These are phyloP conservation scores for Tetanocera ferruginea DNA, from an alignment of 2,888 invertebrate genomes.

Conservation along the genomic window DNA sequence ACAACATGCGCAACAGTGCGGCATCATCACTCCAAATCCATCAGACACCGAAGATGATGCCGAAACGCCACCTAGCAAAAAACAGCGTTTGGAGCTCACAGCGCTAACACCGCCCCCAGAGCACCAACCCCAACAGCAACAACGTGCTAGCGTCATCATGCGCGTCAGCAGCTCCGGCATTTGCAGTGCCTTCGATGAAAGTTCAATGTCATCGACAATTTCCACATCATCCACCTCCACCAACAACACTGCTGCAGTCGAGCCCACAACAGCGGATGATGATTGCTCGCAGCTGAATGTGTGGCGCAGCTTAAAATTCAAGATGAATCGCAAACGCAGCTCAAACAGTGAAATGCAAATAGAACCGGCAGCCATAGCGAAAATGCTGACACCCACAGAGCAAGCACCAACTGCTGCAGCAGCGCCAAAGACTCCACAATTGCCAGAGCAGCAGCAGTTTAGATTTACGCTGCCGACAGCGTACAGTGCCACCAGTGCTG, in stretches of 20 bases:
- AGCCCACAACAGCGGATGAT: constrained; percentile 51
- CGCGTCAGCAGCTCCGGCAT: constrained; percentile 86
- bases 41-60: constrained; percentile 85
- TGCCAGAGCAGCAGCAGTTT: neutral
- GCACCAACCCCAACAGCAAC: constrained; percentile 52
- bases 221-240: constrained; percentile 48
- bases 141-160: constrained; percentile 86
- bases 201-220: constrained; percentile 51
- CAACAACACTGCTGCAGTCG: constrained; percentile 21
- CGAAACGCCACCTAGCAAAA: constrained; percentile 72
- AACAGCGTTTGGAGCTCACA: constrained; percentile 61
- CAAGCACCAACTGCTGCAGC: neutral
- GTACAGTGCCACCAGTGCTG: constrained; percentile 12
- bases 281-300: constrained; percentile 64
- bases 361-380: constrained; percentile 39
- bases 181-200: constrained; percentile 69
- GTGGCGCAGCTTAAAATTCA: constrained; percentile 68
- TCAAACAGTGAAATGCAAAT: constrained; percentile 43
- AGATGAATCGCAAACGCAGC: constrained; percentile 65
- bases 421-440: neutral
- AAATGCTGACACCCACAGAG: neutral
- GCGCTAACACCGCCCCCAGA: constrained; percentile 67
- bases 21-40: constrained; percentile 82
- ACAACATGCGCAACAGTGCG: constrained; percentile 51
- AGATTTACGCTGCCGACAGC: constrained; percentile 10